A percentile compares a stretch with the other conserved stretches of the same genome.
phyloP scores from a whole-genome alignment of 2,797 vertebrate species.

The Eleutherodactylus coqui region DNA sequence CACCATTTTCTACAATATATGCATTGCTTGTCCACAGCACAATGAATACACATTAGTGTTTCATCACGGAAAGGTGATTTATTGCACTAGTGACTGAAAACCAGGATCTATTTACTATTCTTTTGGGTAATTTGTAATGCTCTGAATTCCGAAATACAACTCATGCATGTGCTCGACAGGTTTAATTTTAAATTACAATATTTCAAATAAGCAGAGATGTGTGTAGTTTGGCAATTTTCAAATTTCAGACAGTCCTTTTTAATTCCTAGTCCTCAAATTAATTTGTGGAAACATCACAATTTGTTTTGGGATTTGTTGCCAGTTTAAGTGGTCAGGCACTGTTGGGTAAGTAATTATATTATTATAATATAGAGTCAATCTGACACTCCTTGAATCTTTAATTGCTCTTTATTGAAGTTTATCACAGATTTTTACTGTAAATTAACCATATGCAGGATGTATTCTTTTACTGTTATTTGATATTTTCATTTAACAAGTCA shows the following conservation, averaged over 20 bases:
- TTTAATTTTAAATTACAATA: background rate
- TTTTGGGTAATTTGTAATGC: conserved; percentile 11
- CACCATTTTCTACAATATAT: conserved; percentile 26
- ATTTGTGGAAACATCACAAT: conserved; percentile 19
- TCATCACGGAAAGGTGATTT: conserved; percentile 25
- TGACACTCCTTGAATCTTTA: background rate
- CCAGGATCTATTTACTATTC: conserved; percentile 2
- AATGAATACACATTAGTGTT: conserved; percentile 45
- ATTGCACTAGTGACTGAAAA: conserved; percentile 7
- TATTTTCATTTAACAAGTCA: conserved; percentile 37
- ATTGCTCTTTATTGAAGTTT: background rate
- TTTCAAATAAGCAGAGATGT: conserved; percentile 7
- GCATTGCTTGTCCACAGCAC: conserved; percentile 13
- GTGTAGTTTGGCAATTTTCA: conserved; percentile 3
- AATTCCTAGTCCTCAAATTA: background rate
- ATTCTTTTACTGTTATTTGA: conserved; percentile 14
- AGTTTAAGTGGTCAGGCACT: background rate
- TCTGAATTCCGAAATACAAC: conserved; percentile 2
- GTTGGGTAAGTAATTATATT: background rate
- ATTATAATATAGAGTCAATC: conserved; percentile 5
- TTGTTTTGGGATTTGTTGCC: conserved; percentile 15
- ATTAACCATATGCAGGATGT: conserved; percentile 3
- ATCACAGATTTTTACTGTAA: background rate
- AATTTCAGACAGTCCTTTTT: background rate
- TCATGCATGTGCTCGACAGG: conserved; percentile 3